Base-by-base conservation (phyloP, 37 sponge, comb jelly and placozoan species). In the Oopsacas minuta region DNA sequence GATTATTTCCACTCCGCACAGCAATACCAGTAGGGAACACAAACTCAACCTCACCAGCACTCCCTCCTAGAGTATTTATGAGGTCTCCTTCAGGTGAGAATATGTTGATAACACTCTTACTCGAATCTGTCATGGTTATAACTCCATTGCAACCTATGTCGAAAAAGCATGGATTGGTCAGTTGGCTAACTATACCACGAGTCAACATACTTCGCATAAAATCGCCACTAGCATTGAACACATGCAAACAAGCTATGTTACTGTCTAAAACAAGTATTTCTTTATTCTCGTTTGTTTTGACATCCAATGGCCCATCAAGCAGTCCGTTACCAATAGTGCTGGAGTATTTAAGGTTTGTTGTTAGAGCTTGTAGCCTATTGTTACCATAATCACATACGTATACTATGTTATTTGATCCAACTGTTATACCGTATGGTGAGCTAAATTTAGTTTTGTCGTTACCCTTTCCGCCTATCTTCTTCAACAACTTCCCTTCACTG, bases 1-100 rank as follows among this genome's bases (percentile, higher is more conserved):
- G 75, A 5, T 61, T 61, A n/a, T 61, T 61, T 61, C 75, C 75
- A 12, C 75, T 61, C 28, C 75, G 75, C 5, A 61, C 30, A n/a
- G 75, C 75, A 3, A 61, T 61, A 32, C 75, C 75, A n/a, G 75
- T 61, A 32, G 75, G 75, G 22, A 61, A 61, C 75, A 61, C 75
- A 34, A 61, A 61, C 22, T 61, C 75, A 32, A 12, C 75, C 5
- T 34, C 30, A 7, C 75, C 75, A 3, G 5, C 30, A 25, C 75
- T n/a, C 30, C 75, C 75, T 3, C 75, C 75, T 20, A 61, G 22
- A 3, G 28, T 61, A 10, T 61, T 61, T 34, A 61, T 34, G 30
- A 61, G 75, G 1, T 61, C 75, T n/a, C 75, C 75, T 3, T 61
- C 75, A 12, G 28, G 32, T 25, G 75, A 61, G 30, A 61, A 61